Conservation (phyloP, 2,888 invertebrate genomes). For the Camptogramma bilineatum region DNA sequence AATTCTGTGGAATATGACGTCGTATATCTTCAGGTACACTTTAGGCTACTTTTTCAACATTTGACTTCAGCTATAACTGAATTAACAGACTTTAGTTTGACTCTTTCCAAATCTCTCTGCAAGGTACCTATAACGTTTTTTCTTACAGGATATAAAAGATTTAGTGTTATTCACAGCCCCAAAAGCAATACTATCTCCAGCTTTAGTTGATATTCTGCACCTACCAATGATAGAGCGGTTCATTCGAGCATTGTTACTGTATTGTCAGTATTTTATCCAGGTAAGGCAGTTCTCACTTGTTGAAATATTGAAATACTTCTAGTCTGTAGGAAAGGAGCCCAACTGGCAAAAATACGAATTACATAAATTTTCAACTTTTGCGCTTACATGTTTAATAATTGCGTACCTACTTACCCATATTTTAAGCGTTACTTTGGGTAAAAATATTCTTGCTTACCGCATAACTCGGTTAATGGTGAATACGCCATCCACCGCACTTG, state of each 20-base stretch:
- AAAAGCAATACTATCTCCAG: slow-evolving; percentile 64
- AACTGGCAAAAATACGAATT: too few relatives aligned
- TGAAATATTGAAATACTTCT: background rate
- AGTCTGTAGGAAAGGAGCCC: too few relatives aligned
- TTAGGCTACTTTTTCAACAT: background rate
- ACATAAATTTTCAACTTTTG: too few relatives aligned
- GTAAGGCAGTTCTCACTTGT: slow-evolving; percentile 53
- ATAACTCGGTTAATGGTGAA: too few relatives aligned
- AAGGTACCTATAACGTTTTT: background rate
- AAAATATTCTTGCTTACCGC: too few relatives aligned
- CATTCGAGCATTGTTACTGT: slow-evolving; percentile 84
- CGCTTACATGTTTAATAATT: too few relatives aligned
- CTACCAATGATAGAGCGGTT: slow-evolving; percentile 82
- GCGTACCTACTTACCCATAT: too few relatives aligned
- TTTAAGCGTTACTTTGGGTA: too few relatives aligned
- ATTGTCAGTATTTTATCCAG: slow-evolving; percentile 85
- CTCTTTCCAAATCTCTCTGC: background rate
- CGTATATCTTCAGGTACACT: slow-evolving; percentile 65
- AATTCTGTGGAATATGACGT: slow-evolving; percentile 73
- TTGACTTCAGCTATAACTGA: too few relatives aligned
- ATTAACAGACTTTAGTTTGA: too few relatives aligned
- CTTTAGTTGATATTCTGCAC: slow-evolving; percentile 82
- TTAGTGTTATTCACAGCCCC: slow-evolving; percentile 80
- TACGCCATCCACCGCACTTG: too few relatives aligned
- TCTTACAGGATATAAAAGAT: slow-evolving; percentile 84